phyloP scores from a whole-genome alignment of 2,797 vertebrate genomes.

The Spinus pinus region DNA sequence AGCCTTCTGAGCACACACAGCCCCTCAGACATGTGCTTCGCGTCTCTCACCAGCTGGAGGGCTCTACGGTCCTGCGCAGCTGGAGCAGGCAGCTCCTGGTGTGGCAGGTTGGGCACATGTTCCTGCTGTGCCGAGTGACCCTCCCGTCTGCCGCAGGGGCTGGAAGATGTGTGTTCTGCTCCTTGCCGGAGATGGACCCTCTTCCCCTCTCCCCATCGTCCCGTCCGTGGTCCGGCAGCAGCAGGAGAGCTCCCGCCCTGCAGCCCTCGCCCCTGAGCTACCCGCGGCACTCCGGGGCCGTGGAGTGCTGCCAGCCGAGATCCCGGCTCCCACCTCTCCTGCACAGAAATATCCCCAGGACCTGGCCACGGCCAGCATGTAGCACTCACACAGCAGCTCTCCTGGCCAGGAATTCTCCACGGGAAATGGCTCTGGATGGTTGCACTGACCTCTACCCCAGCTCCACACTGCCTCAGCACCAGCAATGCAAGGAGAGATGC shows the following conservation, averaged over 20 bases:
- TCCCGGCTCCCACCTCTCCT: not conserved
- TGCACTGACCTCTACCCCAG: not conserved
- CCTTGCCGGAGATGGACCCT: not conserved
- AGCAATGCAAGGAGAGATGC: conserved; percentile 43
- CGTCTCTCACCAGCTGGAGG: not conserved
- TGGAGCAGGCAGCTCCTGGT: rapidly evolving
- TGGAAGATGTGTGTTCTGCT: not conserved
- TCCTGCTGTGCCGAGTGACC: not conserved
- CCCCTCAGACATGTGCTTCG: not conserved
- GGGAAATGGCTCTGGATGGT: not conserved
- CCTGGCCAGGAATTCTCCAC: not conserved
- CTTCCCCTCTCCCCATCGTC: not conserved
- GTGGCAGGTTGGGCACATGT: rapidly evolving
- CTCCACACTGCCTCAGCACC: conserved; percentile 50
- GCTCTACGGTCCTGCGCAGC: rapidly evolving
- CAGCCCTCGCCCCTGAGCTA: not conserved
- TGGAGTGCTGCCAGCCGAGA: not conserved
- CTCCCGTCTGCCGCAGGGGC: not conserved
- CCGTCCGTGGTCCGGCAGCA: not conserved
- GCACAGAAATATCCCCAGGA: not conserved
- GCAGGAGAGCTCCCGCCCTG: not conserved
- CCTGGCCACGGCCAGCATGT: not conserved
- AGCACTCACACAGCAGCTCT: not conserved
- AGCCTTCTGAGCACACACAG: not conserved
- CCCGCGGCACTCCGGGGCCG: not conserved